These are phyloP conservation scores for Saccopteryx leptura DNA, from an alignment of 2,113 vertebrate genomes.

Conservation along the genomic window DNA sequence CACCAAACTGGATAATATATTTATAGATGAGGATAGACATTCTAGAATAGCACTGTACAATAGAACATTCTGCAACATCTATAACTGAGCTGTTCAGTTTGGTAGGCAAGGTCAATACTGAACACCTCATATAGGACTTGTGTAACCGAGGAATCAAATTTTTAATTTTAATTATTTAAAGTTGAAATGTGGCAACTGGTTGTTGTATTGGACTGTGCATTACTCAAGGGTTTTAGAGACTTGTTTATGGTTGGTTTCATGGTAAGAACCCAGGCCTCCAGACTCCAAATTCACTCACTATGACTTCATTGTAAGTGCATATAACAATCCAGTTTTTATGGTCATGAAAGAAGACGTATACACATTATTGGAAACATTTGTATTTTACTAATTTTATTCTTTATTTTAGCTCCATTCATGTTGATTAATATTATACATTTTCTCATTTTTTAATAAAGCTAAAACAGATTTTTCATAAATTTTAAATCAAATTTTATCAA, in stretches of 20 bases:
- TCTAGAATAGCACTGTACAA: neutral
- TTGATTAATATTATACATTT: neutral
- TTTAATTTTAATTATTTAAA: neutral
- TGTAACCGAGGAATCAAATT: neutral
- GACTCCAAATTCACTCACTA: neutral
- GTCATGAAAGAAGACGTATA: neutral
- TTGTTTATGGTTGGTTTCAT: neutral
- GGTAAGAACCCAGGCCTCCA: neutral
- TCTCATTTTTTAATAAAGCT: neutral
- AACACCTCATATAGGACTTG: neutral
- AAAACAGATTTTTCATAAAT: neutral
- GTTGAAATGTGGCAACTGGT: neutral
- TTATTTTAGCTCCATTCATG: neutral
- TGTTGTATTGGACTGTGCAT: neutral
- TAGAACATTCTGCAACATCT: neutral
- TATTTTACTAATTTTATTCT: neutral
- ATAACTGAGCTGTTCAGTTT: neutral
- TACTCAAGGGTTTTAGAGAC: neutral
- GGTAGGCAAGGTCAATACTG: neutral
- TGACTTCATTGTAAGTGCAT: neutral
- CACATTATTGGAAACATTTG: neutral
- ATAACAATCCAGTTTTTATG: neutral
- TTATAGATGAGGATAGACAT: neutral
- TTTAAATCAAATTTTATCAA: neutral
- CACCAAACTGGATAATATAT: neutral